Base-by-base conservation (phyloP, 2,113 vertebrate species). In the Suncus etruscus region DNA sequence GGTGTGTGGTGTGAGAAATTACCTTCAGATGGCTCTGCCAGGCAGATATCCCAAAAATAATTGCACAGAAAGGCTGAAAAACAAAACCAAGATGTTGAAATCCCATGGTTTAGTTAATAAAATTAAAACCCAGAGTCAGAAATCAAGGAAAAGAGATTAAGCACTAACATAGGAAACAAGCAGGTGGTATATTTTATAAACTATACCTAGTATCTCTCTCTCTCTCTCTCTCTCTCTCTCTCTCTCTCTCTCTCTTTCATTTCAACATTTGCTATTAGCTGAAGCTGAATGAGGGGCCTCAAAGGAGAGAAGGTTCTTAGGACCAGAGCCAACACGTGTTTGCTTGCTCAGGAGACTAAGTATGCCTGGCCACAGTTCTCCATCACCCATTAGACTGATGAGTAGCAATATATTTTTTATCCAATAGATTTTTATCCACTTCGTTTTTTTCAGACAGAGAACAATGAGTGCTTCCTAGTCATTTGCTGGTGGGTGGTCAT, bases 1-100 rank as follows among this genome's bases (percentile, higher is more conserved):
- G 6, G 48, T 83, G 86, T 48, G 66, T 90, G 61, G 72, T 31
- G 18, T 83, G 83, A 70, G 72, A 92, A 94, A 91, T 77, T 25
- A 80, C 79, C 51, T 47, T 77, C 70, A 61, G 51, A 24, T 7
- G 12, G 6, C 22, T 61, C 8, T 1, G 54, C 8, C 31, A 65
- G 10, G 29, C 75, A 54, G 70, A 69, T 87, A 1, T 65, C 65
- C 83, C 78, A 85, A 14, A 54, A 18, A 50, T 31, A 66, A 32
- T 15, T 63, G 22, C 65, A 18, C 72, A 16, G 54, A 83, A 73
- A 92, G 68, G 16, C 68, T 73, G 15, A n/a, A 73, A 78, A 70
- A 47, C n/a, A 92, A 31, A 68, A 82, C 27, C 20, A 32, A 82
- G 72, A 76, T 73, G 51, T 73, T 86, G 89, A 90, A 82, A 88